Evolutionary conservation across 64 coral and sea anemone genomes (phyloP).

Genomic region (Montipora efflorescens): DNA sequence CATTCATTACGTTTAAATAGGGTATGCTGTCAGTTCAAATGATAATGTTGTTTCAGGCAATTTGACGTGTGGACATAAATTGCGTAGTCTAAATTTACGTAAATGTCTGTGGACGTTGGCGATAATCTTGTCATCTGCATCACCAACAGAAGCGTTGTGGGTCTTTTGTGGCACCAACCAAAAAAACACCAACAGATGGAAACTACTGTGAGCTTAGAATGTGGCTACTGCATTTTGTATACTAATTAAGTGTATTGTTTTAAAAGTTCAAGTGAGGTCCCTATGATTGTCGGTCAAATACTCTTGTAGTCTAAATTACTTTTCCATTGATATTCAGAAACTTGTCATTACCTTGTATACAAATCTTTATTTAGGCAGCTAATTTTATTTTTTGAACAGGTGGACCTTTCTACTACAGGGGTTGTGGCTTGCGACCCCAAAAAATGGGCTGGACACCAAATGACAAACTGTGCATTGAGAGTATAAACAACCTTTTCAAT

Average conservation of each 20-base stretch:
- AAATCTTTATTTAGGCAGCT: no score
- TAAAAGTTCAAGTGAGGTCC: no score
- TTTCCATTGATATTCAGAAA: no score
- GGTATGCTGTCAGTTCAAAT: neutral
- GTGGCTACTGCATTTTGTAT: no score
- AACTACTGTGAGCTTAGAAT: neutral
- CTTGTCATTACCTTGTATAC: no score
- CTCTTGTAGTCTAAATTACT: no score
- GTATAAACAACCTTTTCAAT: slow-evolving; percentile 36
- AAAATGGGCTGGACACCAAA: slow-evolving; percentile 21
- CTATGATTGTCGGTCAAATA: no score
- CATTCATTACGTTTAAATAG: neutral
- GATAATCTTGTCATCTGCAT: neutral
- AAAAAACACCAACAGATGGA: neutral
- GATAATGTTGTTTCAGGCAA: neutral
- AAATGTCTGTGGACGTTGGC: neutral
- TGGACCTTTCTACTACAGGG: slow-evolving; percentile 23
- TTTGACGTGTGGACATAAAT: neutral
- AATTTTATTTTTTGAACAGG: neutral
- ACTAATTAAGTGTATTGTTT: no score
- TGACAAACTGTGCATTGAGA: slow-evolving; percentile 8
- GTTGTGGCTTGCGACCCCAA: slow-evolving; percentile 54
- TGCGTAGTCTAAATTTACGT: neutral
- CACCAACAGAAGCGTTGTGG: neutral
- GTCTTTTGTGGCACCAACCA: neutral